Evolutionary conservation across 1,140 invertebrate species (phyloP).

Genomic region (Sinonovacula constricta): DNA sequence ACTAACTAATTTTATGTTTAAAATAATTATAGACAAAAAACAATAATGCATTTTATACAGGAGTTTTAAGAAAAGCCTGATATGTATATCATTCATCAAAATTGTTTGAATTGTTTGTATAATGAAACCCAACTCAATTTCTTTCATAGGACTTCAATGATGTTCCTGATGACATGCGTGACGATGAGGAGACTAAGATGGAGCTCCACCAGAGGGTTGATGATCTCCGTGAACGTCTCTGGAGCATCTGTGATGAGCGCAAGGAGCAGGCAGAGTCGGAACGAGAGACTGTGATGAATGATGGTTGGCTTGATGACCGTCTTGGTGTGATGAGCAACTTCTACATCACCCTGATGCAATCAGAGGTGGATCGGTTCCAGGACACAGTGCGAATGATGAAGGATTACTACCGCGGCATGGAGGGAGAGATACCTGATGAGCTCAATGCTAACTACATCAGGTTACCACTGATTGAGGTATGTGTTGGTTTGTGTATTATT

Average conservation of each 20-base stretch:
- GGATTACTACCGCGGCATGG: conserved; percentile 78
- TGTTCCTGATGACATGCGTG: conserved; percentile 77
- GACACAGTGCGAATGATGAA: conserved; percentile 77
- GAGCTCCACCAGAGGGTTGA: conserved; percentile 78
- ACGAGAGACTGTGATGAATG: conserved; percentile 71
- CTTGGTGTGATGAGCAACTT: conserved; percentile 77
- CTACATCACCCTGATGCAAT: conserved; percentile 78
- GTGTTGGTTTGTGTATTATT: too few species aligned
- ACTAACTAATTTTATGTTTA: too few species aligned
- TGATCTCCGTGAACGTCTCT: conserved; percentile 77
- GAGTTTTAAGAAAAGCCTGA: too few species aligned
- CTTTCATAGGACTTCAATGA: conserved; percentile 79
- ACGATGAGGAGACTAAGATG: conserved; percentile 77
- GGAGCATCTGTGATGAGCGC: conserved; percentile 77
- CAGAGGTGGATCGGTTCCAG: conserved; percentile 77
- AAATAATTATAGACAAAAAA: too few species aligned
- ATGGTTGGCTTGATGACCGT: conserved; percentile 78
- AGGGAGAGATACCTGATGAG: conserved; percentile 76
- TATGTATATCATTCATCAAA: too few species aligned
- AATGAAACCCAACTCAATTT: too few species aligned
- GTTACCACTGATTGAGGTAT: conserved; percentile 77
- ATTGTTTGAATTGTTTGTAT: too few species aligned
- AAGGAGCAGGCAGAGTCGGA: conserved; percentile 78
- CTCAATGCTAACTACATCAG: conserved; percentile 72
- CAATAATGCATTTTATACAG: too few species aligned